A percentile compares a stretch with the other conserved stretches of the same genome.
Conservation (phyloP, 2,797 vertebrate species). For the Tinamus major region DNA sequence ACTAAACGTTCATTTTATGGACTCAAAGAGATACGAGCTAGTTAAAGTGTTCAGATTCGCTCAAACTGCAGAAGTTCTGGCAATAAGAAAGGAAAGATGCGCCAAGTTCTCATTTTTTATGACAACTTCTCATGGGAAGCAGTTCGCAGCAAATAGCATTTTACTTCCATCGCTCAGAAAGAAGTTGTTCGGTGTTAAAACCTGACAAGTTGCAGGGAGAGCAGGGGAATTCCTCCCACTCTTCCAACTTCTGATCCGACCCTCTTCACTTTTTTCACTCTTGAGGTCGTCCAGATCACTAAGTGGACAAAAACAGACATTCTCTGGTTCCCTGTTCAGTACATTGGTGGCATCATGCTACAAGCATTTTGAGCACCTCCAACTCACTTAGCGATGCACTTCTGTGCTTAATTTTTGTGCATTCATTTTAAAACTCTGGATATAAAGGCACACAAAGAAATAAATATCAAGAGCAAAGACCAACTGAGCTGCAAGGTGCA, state of each 20-base stretch:
- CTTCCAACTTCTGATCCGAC: neutral
- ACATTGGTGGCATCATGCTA: neutral
- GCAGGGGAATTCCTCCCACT: conserved; percentile 69
- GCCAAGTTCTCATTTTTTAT: neutral
- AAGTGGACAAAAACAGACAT: neutral
- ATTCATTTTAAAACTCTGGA: neutral
- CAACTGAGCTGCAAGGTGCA: neutral
- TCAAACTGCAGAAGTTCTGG: neutral
- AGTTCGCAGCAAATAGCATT: neutral
- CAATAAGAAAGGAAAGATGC: neutral
- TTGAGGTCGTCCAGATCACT: neutral
- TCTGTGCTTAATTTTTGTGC: neutral
- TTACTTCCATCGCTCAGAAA: neutral
- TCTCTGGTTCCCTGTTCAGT: neutral
- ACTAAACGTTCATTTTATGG: neutral
- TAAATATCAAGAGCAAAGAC: neutral
- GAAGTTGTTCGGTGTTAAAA: neutral
- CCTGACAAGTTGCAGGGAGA: neutral
- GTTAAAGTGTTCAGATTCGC: rapidly evolving
- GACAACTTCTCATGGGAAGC: conserved; percentile 16
- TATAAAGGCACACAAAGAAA: neutral
- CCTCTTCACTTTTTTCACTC: neutral
- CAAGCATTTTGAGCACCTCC: neutral
- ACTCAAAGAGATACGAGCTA: neutral
- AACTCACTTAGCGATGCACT: neutral